Conservation (phyloP, 1,140 invertebrate genomes). For the Drosophila sechellia region DNA sequence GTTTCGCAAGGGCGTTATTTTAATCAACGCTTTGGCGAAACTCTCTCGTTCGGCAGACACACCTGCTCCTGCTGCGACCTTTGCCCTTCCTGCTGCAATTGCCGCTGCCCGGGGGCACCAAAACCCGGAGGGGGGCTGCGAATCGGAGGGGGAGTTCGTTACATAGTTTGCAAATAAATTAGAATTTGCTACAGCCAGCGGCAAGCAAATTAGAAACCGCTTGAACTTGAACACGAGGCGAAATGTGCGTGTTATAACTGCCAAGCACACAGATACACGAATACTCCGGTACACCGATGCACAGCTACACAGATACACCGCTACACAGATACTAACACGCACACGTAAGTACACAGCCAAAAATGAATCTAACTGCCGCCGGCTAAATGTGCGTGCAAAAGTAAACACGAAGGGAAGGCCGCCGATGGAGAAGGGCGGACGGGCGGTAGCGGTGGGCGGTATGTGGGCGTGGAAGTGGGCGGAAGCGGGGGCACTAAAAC, state of each 20-base stretch:
- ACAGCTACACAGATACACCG: constrained; percentile 25
- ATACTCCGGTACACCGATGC: not conserved
- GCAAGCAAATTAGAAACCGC: constrained; percentile 76
- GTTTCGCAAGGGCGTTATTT: constrained; percentile 25
- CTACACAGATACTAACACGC: constrained; percentile 19
- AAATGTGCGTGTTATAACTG: constrained; percentile 72
- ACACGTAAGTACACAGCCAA: constrained; percentile 12
- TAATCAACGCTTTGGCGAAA: constrained; percentile 37
- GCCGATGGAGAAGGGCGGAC: not conserved
- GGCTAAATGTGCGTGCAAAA: constrained; percentile 67
- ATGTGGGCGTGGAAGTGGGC: not conserved
- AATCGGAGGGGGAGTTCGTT: constrained; percentile 27
- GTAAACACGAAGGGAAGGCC: constrained; percentile 33
- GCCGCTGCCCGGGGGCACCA: constrained; percentile 1
- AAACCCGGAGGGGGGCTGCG: constrained; percentile 1
- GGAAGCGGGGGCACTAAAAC: constrained; percentile 21
- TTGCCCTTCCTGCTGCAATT: constrained; percentile 19
- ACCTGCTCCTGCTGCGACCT: constrained; percentile 45
- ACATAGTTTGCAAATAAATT: constrained; percentile 78
- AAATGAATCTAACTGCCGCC: constrained; percentile 47
- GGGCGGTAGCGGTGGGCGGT: too few species aligned
- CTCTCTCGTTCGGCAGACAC: constrained; percentile 11
- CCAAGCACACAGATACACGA: constrained; percentile 23
- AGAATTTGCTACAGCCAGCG: constrained; percentile 75
- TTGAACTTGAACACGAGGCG: constrained; percentile 55